Percentiles rank a stretch among this genome's conserved stretches.
Conservation (phyloP, 2,888 invertebrate genomes). For the Lasioglossum calceatum region DNA sequence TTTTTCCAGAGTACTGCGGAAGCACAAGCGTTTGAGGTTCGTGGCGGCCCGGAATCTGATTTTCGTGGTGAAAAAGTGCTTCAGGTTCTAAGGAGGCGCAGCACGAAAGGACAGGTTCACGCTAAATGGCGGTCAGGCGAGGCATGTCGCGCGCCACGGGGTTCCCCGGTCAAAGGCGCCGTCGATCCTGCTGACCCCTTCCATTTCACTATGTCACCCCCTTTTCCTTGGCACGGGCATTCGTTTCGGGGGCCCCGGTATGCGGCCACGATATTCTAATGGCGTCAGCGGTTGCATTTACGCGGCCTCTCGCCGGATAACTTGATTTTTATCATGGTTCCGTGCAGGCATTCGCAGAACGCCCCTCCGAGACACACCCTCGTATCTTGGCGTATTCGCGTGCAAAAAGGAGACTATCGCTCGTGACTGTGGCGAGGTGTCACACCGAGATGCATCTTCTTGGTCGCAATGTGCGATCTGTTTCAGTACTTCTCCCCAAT, state of each 20-base stretch:
- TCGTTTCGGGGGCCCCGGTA: constrained; percentile 62
- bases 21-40: not conserved
- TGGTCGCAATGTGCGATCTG: not conserved
- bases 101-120: constrained; percentile 79
- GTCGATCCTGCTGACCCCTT: constrained; percentile 72
- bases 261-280: constrained; percentile 77
- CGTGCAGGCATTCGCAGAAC: constrained; percentile 56
- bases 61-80: not conserved
- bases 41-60: not conserved
- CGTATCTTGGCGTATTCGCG: constrained; percentile 16
- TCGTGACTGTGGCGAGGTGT: constrained; percentile 33
- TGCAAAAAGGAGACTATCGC: constrained; percentile 31
- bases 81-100: not conserved
- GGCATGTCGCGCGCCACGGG: constrained; percentile 83
- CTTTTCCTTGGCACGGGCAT: constrained; percentile 51
- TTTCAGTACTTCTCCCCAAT: no score
- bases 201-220: constrained; percentile 42
- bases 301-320: constrained; percentile 56
- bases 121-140: constrained; percentile 83
- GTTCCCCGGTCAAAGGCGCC: constrained; percentile 81
- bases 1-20: not conserved
- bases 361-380: not conserved
- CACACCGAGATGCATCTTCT: constrained; percentile 7
- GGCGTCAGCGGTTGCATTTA: constrained; percentile 76
- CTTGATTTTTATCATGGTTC: constrained; percentile 60